A percentile compares a stretch with the other conserved stretches of the same genome.
These are phyloP conservation scores for Xiphophorus couchianus DNA, from an alignment of 2,113 vertebrate genomes.

Conservation along the genomic window DNA sequence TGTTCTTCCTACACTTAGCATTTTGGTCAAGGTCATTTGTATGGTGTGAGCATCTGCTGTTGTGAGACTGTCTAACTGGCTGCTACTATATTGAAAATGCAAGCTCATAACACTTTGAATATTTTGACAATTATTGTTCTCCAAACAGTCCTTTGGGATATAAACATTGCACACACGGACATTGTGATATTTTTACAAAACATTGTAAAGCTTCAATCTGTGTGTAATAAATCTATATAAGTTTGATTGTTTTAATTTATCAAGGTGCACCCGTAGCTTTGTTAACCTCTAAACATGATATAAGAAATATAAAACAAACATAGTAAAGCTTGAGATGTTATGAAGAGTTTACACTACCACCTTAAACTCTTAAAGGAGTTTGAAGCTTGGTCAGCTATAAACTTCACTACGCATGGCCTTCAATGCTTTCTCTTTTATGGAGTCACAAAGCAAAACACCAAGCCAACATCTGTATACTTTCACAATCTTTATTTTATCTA, in stretches of 20 bases:
- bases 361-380: background rate
- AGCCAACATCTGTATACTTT: conserved; percentile 13
- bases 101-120: background rate
- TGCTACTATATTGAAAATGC: background rate
- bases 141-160: too few relatives aligned
- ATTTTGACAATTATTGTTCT: background rate
- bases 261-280: background rate
- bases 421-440: background rate
- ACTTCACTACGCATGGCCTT: too few relatives aligned
- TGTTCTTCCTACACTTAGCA: background rate
- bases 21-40: background rate
- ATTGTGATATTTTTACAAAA: too few relatives aligned
- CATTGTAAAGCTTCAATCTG: background rate
- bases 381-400: background rate
- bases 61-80: background rate
- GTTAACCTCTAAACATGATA: background rate
- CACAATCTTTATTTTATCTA: conserved; percentile 72
- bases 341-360: background rate
- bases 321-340: background rate
- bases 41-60: background rate
- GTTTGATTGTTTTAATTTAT: background rate
- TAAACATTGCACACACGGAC: too few relatives aligned
- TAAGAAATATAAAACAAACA: background rate
- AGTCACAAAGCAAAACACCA: conserved; percentile 1
- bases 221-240: background rate